Percentiles rank a stretch among this genome's conserved stretches.
phyloP scores from a whole-genome alignment of 2,113 vertebrate species.

The Platycercus adscitus region DNA sequence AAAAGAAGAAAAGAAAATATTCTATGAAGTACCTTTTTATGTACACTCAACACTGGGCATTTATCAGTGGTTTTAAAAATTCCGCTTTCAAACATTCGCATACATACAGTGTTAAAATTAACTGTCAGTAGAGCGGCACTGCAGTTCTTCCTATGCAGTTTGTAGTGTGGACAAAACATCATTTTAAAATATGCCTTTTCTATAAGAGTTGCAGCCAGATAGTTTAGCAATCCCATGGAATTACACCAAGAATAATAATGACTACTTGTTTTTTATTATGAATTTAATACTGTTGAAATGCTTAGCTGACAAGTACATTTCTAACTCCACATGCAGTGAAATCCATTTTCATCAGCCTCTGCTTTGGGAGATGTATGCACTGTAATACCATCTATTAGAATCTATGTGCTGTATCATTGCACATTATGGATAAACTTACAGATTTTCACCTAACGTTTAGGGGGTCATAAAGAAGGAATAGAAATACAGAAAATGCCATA shows the following conservation, averaged over 20 bases:
- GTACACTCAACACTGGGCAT: neutral
- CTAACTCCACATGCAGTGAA: slow-evolving; percentile 29
- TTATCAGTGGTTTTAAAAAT: neutral
- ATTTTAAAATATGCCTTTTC: neutral
- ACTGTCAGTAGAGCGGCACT: neutral
- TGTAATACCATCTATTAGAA: slow-evolving; percentile 69
- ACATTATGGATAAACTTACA: slow-evolving; percentile 74
- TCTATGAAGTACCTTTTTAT: neutral
- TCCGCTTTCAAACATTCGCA: neutral
- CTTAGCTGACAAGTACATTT: slow-evolving; percentile 50
- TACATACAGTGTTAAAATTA: neutral
- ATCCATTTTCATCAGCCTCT: slow-evolving; percentile 65
- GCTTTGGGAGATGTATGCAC: slow-evolving; percentile 58
- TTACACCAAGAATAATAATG: slow-evolving; percentile 8
- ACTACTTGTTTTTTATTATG: slow-evolving; percentile 45
- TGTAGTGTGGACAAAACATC: neutral
- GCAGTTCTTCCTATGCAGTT: neutral
- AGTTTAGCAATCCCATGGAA: neutral
- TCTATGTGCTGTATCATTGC: slow-evolving; percentile 76
- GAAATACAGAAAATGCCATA: slow-evolving; percentile 67
- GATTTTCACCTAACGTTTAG: slow-evolving; percentile 68
- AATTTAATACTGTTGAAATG: slow-evolving; percentile 61
- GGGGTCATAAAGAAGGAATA: slow-evolving; percentile 64
- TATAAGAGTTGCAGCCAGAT: neutral
- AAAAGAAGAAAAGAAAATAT: neutral